Evolutionary conservation across 2,888 invertebrate genomes (phyloP).

Genomic region (Athalia rosae): DNA sequence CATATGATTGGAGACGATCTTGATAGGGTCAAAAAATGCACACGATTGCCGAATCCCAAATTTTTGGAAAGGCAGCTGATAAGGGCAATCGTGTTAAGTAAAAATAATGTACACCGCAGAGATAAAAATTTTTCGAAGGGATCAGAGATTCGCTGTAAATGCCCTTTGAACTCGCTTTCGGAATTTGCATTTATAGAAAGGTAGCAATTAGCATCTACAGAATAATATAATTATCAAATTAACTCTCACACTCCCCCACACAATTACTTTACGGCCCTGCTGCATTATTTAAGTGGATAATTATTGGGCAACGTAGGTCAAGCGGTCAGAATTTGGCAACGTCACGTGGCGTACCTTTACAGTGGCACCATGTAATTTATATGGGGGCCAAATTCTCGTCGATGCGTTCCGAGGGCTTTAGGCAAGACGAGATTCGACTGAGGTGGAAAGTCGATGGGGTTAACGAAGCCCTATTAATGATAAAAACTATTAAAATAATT

Average conservation of each 20-base stretch:
- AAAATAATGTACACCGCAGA: neutral
- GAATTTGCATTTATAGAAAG: slow-evolving; percentile 65
- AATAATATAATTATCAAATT: slow-evolving; percentile 71
- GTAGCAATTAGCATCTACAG: slow-evolving; percentile 66
- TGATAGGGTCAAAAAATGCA: neutral
- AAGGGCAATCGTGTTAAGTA: no score
- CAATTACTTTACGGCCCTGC: slow-evolving; percentile 57
- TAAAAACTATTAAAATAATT: no score
- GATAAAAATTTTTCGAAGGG: slow-evolving; percentile 8
- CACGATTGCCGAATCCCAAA: no score
- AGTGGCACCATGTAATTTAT: slow-evolving; percentile 44
- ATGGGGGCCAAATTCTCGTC: slow-evolving; percentile 33
- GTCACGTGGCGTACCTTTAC: slow-evolving; percentile 49
- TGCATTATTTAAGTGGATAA: slow-evolving; percentile 67
- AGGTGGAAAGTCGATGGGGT: neutral
- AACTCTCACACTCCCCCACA: slow-evolving; percentile 64
- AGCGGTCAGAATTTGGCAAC: slow-evolving; percentile 59
- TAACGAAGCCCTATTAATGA: neutral
- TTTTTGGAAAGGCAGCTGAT: no score
- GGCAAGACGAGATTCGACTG: slow-evolving; percentile 14
- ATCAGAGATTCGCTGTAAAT: slow-evolving; percentile 10
- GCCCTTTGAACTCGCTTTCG: slow-evolving; percentile 44
- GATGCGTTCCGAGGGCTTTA: slow-evolving; percentile 18
- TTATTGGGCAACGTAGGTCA: slow-evolving; percentile 61
- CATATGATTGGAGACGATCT: neutral